Percentiles rank a stretch among this genome's conserved stretches.
Conservation (phyloP, 2,113 vertebrate species). For the Chloropsis hardwickii region DNA sequence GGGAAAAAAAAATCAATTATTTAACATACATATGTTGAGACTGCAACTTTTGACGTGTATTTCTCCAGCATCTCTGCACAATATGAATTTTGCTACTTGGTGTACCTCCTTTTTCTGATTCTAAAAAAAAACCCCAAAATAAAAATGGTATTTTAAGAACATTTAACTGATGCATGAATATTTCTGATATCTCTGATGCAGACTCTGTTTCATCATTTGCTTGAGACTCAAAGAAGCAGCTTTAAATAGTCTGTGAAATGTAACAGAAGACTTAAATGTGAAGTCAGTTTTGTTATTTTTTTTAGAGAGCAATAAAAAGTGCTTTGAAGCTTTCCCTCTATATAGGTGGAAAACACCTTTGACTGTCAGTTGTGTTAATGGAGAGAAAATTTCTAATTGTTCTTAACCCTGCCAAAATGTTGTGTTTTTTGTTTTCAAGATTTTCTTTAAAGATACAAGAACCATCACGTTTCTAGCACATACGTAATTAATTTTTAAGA, state of each 20-base stretch:
- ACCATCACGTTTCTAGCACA: constrained; percentile 59
- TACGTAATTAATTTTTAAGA: constrained; percentile 56
- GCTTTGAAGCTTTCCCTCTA: constrained; percentile 61
- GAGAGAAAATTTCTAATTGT: constrained; percentile 61
- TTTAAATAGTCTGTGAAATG: constrained; percentile 9
- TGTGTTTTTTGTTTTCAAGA: constrained; percentile 53
- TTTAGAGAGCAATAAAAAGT: not conserved
- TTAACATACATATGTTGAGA: not conserved
- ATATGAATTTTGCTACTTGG: not conserved
- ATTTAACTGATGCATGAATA: not conserved
- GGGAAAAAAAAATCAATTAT: not conserved
- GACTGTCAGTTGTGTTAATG: constrained; percentile 66
- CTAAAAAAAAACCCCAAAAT: accelerated
- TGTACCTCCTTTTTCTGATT: not conserved
- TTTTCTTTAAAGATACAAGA: constrained; percentile 62
- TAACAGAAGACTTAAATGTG: not conserved
- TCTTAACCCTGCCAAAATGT: constrained; percentile 53
- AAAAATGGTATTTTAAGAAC: not conserved
- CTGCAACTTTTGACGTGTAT: not conserved
- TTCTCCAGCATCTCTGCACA: not conserved
- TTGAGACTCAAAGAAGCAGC: not conserved
- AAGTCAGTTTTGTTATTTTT: constrained; percentile 18
- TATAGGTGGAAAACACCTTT: constrained; percentile 68
- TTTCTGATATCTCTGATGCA: not conserved
- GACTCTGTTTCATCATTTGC: not conserved